Base-by-base conservation (phyloP, 2,888 invertebrate genomes). In the Trilocha varians region DNA sequence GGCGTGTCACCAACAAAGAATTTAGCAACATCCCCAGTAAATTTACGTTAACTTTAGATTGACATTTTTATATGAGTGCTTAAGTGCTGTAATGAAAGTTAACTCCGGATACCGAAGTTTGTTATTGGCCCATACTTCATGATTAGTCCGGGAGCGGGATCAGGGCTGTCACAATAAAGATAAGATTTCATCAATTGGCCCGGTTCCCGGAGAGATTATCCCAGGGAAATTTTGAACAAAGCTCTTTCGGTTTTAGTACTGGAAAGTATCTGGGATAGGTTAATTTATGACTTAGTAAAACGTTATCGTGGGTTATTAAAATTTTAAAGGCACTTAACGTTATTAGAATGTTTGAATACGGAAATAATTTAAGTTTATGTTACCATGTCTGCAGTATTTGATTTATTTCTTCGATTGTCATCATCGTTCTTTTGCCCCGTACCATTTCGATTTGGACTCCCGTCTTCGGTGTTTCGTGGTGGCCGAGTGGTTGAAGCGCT, bases 171-270 rank as follows among this genome's bases (percentile, higher is more conserved):
- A 66, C 67, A 55, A 55, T 62, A 57, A 48, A 64, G 67, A 69
- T 67, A 67, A 60, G 57, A 57, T 61, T 59, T 59, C 63, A 65
- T 68, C 68, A 63, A 68, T 66, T 66, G 59, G 47, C 51, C 49
- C 43, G 43, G 47, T 45, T 35, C 34, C 5, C 33, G 34, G 34
- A 25, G 41, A 55, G 55, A 59, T 57, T 57, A 57, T 52, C 42
- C 39, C 36, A 34, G 38, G 38, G 39, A n/a, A 41, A 41, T 51
- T 55, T 48, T 39, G 44, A 49, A 47, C 45, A 43, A 52, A 45
- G 44, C 44, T 46, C 44, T 41, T 35, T 35, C 43, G 41, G 34
- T 40, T 44, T 32, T 41, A 43, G 37, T 46, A 11, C 25, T 25
- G 25, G 8, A 25, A 25, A 38, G 32, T 38, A n/a, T 38, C 32